phyloP scores from a whole-genome alignment of 2,113 vertebrate genomes.

The Aegithalos caudatus region DNA sequence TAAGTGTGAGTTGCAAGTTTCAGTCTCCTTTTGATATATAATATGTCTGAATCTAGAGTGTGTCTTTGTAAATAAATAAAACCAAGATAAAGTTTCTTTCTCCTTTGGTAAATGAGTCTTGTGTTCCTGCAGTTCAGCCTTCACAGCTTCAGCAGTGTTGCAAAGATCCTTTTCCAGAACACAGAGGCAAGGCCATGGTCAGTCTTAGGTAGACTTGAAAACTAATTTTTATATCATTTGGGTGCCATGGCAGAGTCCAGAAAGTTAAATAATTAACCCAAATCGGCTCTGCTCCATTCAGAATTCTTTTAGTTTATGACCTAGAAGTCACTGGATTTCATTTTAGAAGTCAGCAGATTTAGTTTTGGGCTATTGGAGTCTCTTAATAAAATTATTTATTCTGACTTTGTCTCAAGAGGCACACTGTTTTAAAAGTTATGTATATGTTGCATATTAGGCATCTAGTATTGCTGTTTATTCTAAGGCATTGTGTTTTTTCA shows the following conservation, averaged over 20 bases:
- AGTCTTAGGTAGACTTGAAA: not conserved
- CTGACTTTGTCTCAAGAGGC: not conserved
- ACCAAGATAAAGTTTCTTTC: not conserved
- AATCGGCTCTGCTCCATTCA: not conserved
- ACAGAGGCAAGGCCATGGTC: not conserved
- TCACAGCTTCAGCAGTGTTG: not conserved
- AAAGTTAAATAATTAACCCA: not conserved
- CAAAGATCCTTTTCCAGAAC: not conserved
- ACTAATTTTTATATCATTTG: not conserved
- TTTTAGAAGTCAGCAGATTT: not conserved
- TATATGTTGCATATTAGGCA: not conserved
- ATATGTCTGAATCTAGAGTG: not conserved
- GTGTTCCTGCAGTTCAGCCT: not conserved
- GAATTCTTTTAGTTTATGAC: not conserved
- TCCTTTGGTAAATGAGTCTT: not conserved
- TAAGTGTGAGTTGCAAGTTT: not conserved
- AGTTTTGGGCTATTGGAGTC: not conserved
- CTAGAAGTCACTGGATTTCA: not conserved
- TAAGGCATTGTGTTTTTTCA: not conserved
- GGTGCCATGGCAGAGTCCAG: not conserved
- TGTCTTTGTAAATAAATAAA: conserved; percentile 17
- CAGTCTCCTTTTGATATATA: conserved; percentile 3
- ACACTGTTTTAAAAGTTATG: not conserved
- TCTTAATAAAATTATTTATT: not conserved
- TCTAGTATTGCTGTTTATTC: not conserved